Conservation (phyloP, 2,113 vertebrate species). For the Harpagus bidentatus region DNA sequence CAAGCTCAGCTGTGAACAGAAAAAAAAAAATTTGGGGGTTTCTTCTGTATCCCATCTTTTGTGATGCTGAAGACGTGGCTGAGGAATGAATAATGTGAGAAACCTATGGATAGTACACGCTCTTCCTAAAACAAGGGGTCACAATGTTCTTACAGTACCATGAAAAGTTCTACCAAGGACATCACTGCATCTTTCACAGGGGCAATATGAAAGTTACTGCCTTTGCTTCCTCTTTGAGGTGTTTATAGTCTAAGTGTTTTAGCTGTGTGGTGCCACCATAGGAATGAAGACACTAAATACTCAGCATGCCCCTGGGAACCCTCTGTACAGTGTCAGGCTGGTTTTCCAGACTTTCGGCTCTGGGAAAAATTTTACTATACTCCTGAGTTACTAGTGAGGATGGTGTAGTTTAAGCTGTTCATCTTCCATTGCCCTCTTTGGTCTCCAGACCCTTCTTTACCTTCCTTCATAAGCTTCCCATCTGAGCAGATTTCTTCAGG, state of each 20-base stretch:
- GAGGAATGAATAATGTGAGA: neutral
- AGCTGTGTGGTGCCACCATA: neutral
- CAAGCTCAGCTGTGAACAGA: neutral
- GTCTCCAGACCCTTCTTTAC: neutral
- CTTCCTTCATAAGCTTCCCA: neutral
- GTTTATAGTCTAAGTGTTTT: neutral
- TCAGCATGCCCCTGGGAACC: neutral
- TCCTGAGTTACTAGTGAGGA: neutral
- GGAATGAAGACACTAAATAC: neutral
- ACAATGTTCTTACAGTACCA: fast-evolving
- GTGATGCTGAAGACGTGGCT: neutral
- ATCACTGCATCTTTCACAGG: neutral
- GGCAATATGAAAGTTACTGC: neutral
- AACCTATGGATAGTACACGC: neutral
- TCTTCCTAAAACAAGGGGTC: neutral
- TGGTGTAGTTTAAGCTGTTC: neutral
- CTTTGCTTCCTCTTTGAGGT: neutral
- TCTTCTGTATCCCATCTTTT: neutral
- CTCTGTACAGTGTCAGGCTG: neutral
- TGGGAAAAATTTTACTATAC: neutral
- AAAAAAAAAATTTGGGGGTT: neutral
- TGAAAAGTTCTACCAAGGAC: neutral
- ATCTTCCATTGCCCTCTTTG: neutral
- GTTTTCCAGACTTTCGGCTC: neutral
- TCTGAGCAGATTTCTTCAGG: neutral